These are phyloP conservation scores for Hestina assimilis DNA, from an alignment of 1,140 invertebrate genomes.

Conservation along the genomic window DNA sequence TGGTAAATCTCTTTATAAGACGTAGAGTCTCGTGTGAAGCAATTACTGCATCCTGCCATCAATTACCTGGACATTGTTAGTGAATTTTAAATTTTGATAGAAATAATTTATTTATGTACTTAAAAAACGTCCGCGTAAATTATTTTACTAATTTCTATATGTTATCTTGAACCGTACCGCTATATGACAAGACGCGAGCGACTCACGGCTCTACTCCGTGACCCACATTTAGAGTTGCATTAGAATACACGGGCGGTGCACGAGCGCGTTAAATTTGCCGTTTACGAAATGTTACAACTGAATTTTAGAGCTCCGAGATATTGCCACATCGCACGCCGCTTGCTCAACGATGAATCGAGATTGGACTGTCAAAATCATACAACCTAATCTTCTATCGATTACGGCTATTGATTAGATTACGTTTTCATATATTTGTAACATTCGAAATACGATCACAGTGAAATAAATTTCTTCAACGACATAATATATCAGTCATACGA, in stretches of 20 bases:
- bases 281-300: slow-evolving; percentile 73
- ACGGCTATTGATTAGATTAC: slow-evolving; percentile 22
- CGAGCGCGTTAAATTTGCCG: slow-evolving; percentile 69
- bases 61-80: background rate
- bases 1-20: background rate
- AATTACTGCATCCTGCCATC: slow-evolving; percentile 13
- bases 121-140: slow-evolving; percentile 14
- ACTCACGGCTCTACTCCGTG: slow-evolving; percentile 45
- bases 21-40: slow-evolving; percentile 10
- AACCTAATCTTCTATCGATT: slow-evolving; percentile 28
- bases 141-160: slow-evolving; percentile 27
- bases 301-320: slow-evolving; percentile 66
- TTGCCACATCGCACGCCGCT: slow-evolving; percentile 60
- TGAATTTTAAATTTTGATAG: background rate
- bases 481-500: no score
- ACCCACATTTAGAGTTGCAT: slow-evolving; percentile 70
- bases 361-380: slow-evolving; percentile 51
- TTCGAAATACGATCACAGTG: background rate
- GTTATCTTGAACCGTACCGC: slow-evolving; percentile 41
- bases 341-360: slow-evolving; percentile 68
- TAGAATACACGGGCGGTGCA: slow-evolving; percentile 66
- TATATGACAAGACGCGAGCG: slow-evolving; percentile 50
- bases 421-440: slow-evolving; percentile 4
- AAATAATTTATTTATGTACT: background rate
- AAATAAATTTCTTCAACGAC: no score